Evolutionary conservation across 2,888 invertebrate genomes (phyloP), one percentile per base, ranked within the genome.

Genomic region (Encarsia formosa): DNA sequence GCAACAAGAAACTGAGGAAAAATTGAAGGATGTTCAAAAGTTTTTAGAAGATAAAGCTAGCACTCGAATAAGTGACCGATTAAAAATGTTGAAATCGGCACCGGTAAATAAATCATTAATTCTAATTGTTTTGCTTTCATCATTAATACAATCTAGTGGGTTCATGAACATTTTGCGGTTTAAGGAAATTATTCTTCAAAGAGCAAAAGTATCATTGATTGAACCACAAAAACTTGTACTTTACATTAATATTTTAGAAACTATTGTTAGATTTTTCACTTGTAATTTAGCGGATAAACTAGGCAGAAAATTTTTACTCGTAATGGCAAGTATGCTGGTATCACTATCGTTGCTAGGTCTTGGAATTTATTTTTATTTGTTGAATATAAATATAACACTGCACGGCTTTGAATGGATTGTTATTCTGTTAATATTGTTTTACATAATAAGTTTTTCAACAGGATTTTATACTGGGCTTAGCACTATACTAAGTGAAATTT

Each of bases 61-160:
- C 55, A 15, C 31, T 23, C 37, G 19, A 9, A 32, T 51, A 52
- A 23, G 47, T 52, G 22, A 31, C 9, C 42, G 39, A 11, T 9
- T 57, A 11, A 11, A 18, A 18, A 41, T 49, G n/a, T 43, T 54
- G 5, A 45, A 46, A 24, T 22, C 8, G 11, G 52, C 50, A 2
- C 13, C 11, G 4, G 58, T 63, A 35, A 54, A 57, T 6, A 61
- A 54, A 6, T 53, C 63, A n/a, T 52, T 68, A 1, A 2, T 58
- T 1, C 52, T 65, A 0, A 53, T 66, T 24, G 47, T 56, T 5
- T 5, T 61, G 4, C 47, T 68, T 5, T 64, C 61, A 52, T 45
- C 59, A n/a, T 65, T 68, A 39, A 60, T 64, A 50, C 65, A 68
- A 52, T 49, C 67, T 9, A 62, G 64, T 38, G 70, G 68, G 5